Conservation (phyloP, 2,797 vertebrate genomes). For the Rhinophrynus dorsalis region DNA sequence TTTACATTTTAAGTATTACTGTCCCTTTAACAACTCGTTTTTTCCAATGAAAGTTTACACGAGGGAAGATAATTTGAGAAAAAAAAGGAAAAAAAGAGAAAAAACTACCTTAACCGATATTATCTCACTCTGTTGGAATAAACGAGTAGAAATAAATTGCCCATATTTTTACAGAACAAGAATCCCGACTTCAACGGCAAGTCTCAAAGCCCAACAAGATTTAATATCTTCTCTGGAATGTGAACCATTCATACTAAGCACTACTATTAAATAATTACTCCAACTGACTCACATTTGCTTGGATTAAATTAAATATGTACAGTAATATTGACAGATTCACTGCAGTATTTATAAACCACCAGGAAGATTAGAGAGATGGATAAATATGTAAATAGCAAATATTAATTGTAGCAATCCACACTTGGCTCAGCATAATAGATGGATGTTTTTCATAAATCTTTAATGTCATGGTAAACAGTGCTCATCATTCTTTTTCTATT, state of each 20-base stretch:
- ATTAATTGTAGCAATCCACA: constrained; percentile 64
- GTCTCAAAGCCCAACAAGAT: constrained; percentile 25
- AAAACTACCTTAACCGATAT: background rate
- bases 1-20: no score
- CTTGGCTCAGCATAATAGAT: constrained; percentile 59
- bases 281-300: constrained; percentile 70
- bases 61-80: background rate
- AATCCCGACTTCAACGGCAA: background rate
- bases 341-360: constrained; percentile 72
- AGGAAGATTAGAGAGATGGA: constrained; percentile 68
- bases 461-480: constrained; percentile 68
- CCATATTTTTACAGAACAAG: background rate
- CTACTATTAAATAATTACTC: constrained; percentile 64
- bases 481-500: constrained; percentile 13
- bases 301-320: constrained; percentile 70
- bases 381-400: constrained; percentile 77
- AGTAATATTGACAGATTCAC: constrained; percentile 71
- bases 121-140: background rate
- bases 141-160: constrained; percentile 12
- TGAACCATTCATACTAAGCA: constrained; percentile 66
- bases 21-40: no score
- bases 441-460: constrained; percentile 63
- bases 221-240: constrained; percentile 49
- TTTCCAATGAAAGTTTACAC: background rate
- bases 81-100: background rate